Conservation (phyloP, 2,113 vertebrate species). For the Engraulis encrasicolus region DNA sequence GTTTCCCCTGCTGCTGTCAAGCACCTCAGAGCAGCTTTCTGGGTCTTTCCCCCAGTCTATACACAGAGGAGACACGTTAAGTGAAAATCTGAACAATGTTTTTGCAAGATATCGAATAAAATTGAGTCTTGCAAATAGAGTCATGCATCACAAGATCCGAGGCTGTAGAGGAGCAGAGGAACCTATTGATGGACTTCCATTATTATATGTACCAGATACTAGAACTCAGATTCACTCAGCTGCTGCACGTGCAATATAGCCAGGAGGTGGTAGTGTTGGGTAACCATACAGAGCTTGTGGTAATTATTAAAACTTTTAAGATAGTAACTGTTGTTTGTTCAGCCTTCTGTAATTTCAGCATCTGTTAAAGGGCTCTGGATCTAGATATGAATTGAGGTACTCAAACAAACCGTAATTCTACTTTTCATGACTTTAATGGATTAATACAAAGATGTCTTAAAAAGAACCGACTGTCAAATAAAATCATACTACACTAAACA, state of each 20-base stretch:
- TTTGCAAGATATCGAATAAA: no score
- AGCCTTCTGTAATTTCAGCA: neutral
- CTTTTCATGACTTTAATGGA: neutral
- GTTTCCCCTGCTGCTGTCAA: no score
- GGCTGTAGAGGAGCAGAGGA: no score
- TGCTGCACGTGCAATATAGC: constrained; percentile 19
- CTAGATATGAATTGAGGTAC: neutral
- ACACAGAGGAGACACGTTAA: no score
- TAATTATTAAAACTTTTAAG: neutral
- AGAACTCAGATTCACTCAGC: neutral
- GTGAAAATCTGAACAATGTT: no score
- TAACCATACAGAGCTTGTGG: neutral
- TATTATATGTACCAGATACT: no score
- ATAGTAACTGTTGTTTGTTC: neutral
- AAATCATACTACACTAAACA: neutral
- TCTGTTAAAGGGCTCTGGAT: neutral
- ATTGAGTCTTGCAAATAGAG: no score
- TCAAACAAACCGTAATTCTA: neutral
- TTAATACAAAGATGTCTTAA: neutral
- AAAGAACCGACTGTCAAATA: neutral
- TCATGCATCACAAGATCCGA: no score
- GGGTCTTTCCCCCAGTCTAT: no score
- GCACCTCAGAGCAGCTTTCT: no score
- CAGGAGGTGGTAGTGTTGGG: constrained; percentile 33
- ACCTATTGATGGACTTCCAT: no score